phyloP scores from a whole-genome alignment of 92 coral and sea anemone species.

The Muricea muricata region DNA sequence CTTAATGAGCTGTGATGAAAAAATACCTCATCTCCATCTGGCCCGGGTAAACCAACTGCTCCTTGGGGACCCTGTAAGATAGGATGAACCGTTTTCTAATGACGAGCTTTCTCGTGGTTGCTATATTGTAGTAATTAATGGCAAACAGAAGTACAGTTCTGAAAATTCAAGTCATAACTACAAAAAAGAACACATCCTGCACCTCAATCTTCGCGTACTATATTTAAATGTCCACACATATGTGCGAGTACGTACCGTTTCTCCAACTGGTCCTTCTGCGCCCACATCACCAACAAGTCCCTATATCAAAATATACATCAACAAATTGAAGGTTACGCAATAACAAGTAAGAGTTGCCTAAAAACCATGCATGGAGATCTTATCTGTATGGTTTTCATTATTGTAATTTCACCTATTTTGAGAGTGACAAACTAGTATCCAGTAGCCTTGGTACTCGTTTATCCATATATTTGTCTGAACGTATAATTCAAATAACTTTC shows the following conservation, averaged over 20 bases:
- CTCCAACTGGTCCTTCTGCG: background rate
- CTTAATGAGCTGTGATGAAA: background rate
- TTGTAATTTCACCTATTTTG: background rate
- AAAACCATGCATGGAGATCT: background rate
- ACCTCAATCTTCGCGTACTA: too few relatives aligned
- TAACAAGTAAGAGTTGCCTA: background rate
- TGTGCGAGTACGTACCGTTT: background rate
- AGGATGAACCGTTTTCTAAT: background rate
- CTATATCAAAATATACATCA: background rate
- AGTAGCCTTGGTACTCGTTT: background rate
- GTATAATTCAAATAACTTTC: too few relatives aligned
- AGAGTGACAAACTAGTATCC: too few relatives aligned
- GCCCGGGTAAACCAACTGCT: background rate
- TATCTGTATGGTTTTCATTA: too few relatives aligned
- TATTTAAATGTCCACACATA: too few relatives aligned
- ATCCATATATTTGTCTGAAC: too few relatives aligned
- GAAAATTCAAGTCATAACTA: too few relatives aligned
- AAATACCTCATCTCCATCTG: constrained; percentile 6
- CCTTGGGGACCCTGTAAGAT: background rate
- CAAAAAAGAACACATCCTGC: too few relatives aligned
- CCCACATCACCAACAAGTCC: constrained; percentile 12
- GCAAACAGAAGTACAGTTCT: too few relatives aligned
- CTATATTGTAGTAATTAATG: too few relatives aligned
- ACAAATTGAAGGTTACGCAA: background rate
- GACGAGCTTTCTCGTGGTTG: too few relatives aligned